phyloP scores from a whole-genome alignment of 2,797 vertebrate genomes.

The Intellagama lesueurii region DNA sequence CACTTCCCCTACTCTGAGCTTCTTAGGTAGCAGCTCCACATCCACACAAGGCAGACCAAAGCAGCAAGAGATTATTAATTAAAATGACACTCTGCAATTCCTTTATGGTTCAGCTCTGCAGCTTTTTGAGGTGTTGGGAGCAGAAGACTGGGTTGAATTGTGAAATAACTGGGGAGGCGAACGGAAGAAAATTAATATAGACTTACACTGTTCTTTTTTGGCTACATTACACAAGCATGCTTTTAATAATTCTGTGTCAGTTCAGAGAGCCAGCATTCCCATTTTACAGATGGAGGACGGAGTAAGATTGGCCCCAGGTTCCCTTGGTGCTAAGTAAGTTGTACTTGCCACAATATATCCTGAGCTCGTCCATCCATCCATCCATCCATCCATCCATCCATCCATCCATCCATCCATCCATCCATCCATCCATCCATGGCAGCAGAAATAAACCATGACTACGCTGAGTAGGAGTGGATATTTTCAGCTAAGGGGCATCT shows the following conservation, averaged over 20 bases:
- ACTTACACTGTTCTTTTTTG: not conserved
- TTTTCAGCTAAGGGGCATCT: too few relatives aligned
- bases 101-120: slow-evolving; percentile 56
- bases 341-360: not conserved
- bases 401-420: too few relatives aligned
- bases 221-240: not conserved
- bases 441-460: too few relatives aligned
- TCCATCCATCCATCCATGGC: too few relatives aligned
- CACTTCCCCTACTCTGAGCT: slow-evolving; percentile 70
- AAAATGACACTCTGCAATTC: slow-evolving; percentile 57
- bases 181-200: not conserved
- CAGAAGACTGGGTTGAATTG: not conserved
- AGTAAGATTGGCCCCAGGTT: not conserved
- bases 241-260: not conserved
- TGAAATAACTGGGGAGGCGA: not conserved
- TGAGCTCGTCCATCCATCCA: too few relatives aligned
- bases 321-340: not conserved
- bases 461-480: too few relatives aligned
- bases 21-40: slow-evolving; percentile 78
- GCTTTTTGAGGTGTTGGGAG: slow-evolving; percentile 32
- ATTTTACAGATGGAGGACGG: not conserved
- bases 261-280: not conserved
- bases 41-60: slow-evolving; percentile 57
- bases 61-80: slow-evolving; percentile 74
- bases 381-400: too few relatives aligned